Evolutionary conservation across 2,797 vertebrate species (phyloP).

Genomic region (Masticophis lateralis): DNA sequence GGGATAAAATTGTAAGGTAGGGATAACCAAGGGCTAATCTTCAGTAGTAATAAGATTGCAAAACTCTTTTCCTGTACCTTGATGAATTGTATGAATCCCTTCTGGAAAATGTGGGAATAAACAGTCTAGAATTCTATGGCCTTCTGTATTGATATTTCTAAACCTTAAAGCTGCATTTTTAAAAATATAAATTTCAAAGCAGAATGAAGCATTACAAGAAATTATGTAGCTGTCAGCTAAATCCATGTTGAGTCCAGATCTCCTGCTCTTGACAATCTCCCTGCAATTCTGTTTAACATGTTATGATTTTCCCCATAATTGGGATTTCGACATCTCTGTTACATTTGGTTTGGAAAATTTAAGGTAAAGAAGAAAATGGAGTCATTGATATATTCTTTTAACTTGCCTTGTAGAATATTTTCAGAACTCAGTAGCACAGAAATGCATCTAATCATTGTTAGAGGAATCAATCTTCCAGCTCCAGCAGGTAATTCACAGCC

Average conservation of each 20-base stretch:
- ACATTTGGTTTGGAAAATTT: background rate
- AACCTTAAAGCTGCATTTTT: background rate
- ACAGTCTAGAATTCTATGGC: background rate
- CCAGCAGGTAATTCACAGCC: slow-evolving; percentile 78
- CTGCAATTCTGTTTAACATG: background rate
- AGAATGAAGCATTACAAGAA: background rate
- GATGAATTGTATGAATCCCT: background rate
- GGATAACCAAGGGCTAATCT: slow-evolving; percentile 7
- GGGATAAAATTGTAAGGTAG: slow-evolving; percentile 82
- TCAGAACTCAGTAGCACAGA: slow-evolving; percentile 96
- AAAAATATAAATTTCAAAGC: background rate
- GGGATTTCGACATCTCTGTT: background rate
- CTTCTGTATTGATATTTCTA: background rate
- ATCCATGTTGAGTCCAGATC: background rate
- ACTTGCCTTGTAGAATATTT: slow-evolving; percentile 82
- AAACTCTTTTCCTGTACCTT: background rate
- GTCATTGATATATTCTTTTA: background rate
- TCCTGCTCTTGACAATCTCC: background rate
- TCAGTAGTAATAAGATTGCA: background rate
- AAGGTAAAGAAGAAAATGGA: background rate
- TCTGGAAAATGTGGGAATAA: background rate
- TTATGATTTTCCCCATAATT: background rate
- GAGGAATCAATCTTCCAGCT: slow-evolving; percentile 92
- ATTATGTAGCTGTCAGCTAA: background rate
- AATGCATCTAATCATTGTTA: slow-evolving; percentile 90